phyloP scores from a whole-genome alignment of 2,888 invertebrate genomes.

The Idaea dimidiata region DNA sequence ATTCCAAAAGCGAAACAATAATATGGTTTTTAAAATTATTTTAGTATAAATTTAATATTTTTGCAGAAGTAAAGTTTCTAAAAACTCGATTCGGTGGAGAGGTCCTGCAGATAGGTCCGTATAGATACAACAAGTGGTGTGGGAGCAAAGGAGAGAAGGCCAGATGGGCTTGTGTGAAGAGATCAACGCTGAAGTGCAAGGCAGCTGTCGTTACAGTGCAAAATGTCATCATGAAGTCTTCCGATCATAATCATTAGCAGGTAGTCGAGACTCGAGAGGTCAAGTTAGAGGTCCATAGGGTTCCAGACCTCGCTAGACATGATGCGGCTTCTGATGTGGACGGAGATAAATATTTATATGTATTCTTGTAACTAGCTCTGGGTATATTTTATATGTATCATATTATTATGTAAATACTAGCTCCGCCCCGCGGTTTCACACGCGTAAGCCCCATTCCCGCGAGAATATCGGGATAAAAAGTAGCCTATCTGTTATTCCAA shows the following conservation, averaged over 20 bases:
- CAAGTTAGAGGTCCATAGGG: no score
- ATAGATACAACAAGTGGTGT: conserved; percentile 39
- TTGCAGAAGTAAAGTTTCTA: not conserved
- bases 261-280: no score
- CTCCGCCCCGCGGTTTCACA: no score
- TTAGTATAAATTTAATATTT: not conserved
- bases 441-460: no score
- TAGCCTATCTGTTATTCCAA: no score
- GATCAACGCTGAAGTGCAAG: conserved; percentile 8
- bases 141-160: conserved; percentile 24
- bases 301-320: no score
- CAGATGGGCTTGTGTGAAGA: conserved; percentile 16
- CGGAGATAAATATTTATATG: no score
- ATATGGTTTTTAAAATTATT: not conserved
- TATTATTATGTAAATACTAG: no score
- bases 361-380: no score
- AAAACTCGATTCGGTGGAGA: not conserved
- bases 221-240: conserved; percentile 4
- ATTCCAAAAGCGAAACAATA: not conserved
- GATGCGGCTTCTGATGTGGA: no score
- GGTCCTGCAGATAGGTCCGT: conserved; percentile 33
- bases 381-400: no score
- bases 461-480: no score
- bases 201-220: conserved; percentile 11
- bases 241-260: conserved; percentile 24